These are phyloP conservation scores for Gambusia yucatana DNA, from an alignment of 2,797 vertebrate genomes.

Conservation along the genomic window DNA sequence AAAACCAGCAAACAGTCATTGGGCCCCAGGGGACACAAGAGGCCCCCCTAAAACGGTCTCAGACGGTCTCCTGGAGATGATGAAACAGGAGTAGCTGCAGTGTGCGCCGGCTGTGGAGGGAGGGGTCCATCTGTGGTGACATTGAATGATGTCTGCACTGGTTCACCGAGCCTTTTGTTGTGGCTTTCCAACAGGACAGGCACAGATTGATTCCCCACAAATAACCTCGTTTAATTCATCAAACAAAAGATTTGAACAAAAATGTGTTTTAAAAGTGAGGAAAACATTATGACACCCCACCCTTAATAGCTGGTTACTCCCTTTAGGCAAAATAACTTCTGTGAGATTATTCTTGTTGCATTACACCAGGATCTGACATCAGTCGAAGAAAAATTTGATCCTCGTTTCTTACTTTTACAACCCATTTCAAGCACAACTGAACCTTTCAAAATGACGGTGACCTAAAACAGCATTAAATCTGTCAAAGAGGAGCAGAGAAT, in stretches of 20 bases:
- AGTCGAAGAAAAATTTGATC: not conserved
- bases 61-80: constrained; percentile 44
- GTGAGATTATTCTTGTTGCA: not conserved
- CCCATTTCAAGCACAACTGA: not conserved
- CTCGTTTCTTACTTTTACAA: not conserved
- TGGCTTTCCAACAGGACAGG: constrained; percentile 29
- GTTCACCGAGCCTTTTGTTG: constrained; percentile 78
- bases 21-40: constrained; percentile 58
- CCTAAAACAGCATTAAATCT: not conserved
- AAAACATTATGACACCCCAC: not conserved
- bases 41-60: constrained; percentile 53
- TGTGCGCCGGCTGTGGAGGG: constrained; percentile 40
- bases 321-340: not conserved
- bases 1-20: constrained; percentile 66
- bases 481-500: not conserved
- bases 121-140: constrained; percentile 57
- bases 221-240: not conserved
- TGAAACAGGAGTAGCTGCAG: constrained; percentile 47
- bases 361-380: not conserved
- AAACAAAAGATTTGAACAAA: not conserved
- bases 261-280: not conserved
- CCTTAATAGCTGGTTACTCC: not conserved
- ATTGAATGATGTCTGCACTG: constrained; percentile 67
- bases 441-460: not conserved
- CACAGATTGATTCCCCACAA: constrained; percentile 9